phyloP scores from a whole-genome alignment of 2,797 vertebrate genomes.

The Rhadinocentrus ornatus region DNA sequence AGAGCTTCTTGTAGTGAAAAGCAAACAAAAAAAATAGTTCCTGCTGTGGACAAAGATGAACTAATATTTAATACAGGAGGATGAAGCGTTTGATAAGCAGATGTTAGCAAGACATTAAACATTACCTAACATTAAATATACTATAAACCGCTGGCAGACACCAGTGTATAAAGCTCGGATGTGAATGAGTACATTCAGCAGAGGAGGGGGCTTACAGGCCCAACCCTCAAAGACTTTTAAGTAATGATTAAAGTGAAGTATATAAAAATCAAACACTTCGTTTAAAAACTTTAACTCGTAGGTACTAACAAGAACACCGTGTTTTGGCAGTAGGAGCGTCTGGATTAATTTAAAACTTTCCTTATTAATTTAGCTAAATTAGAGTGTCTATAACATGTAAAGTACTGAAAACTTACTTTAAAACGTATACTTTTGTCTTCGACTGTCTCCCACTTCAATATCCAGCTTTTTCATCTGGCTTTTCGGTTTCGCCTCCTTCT shows the following conservation, averaged over 20 bases:
- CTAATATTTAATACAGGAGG: neutral
- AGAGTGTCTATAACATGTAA: slow-evolving; percentile 37
- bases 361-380: slow-evolving; percentile 34
- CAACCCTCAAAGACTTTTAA: slow-evolving; percentile 20
- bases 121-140: too few species aligned
- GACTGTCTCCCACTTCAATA: slow-evolving; percentile 49
- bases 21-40: neutral
- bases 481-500: slow-evolving; percentile 56
- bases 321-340: slow-evolving; percentile 14
- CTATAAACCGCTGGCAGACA: neutral
- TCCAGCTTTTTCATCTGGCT: slow-evolving; percentile 68
- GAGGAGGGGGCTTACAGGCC: slow-evolving; percentile 59
- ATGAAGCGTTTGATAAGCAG: neutral
- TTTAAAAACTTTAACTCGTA: neutral
- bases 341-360: slow-evolving; percentile 17
- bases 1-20: neutral
- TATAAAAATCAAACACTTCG: neutral
- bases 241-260: neutral
- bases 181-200: slow-evolving; percentile 18
- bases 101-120: too few species aligned
- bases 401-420: slow-evolving; percentile 73
- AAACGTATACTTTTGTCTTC: slow-evolving; percentile 43
- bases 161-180: neutral
- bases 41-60: neutral
- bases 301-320: neutral